phyloP scores from a whole-genome alignment of 2,797 vertebrate genomes.

The Lutjanus argentimaculatus region DNA sequence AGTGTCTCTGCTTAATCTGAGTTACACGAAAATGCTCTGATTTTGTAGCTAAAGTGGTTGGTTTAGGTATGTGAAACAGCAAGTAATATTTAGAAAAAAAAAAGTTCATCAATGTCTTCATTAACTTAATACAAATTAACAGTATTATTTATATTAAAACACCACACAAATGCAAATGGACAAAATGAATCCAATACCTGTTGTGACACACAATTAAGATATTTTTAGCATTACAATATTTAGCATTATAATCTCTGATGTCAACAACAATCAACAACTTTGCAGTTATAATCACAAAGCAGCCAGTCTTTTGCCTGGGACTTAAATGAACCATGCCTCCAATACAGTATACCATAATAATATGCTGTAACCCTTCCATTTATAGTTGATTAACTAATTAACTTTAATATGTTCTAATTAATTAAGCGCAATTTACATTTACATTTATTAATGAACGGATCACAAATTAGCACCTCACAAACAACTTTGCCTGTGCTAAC shows the following conservation, averaged over 20 bases:
- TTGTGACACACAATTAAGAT: not conserved
- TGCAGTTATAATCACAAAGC: not conserved
- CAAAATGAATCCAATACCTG: not conserved
- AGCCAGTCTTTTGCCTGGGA: not conserved
- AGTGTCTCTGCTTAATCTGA: not conserved
- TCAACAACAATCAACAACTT: not conserved
- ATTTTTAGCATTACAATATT: too few relatives aligned
- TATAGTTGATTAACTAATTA: slow-evolving; percentile 25
- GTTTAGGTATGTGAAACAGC: not conserved
- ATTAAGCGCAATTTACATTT: not conserved
- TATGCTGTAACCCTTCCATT: not conserved
- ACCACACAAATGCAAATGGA: not conserved
- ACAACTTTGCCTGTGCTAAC: not conserved
- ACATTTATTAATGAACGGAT: slow-evolving; percentile 35
- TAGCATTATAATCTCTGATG: not conserved
- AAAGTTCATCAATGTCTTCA: not conserved
- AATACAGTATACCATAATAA: not conserved
- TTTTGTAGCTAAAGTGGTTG: not conserved
- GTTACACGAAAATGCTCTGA: not conserved
- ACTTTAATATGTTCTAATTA: slow-evolving; percentile 30
- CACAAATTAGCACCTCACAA: slow-evolving; percentile 27
- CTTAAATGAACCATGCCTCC: not conserved
- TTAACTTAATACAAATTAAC: not conserved
- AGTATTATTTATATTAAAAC: slow-evolving; percentile 1
- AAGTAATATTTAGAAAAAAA: not conserved